Percentiles rank a stretch among this genome's conserved stretches.
Evolutionary conservation across 2,113 vertebrate genomes (phyloP).

Genomic region (Sarotherodon lohbergeri): DNA sequence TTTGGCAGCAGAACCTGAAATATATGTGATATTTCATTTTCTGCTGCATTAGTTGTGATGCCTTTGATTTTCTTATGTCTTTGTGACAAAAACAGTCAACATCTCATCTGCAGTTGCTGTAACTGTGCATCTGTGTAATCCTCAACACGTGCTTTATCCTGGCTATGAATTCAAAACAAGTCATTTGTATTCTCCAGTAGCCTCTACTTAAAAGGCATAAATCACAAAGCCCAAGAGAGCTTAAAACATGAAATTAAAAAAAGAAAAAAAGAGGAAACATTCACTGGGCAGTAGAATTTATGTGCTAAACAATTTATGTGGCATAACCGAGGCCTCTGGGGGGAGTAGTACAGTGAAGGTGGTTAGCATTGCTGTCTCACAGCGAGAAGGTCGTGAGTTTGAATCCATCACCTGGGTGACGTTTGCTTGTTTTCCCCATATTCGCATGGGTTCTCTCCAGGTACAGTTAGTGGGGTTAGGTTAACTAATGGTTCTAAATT

Average conservation of each 20-base stretch:
- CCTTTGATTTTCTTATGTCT: neutral
- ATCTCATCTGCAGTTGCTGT: neutral
- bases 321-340: neutral
- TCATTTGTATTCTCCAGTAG: neutral
- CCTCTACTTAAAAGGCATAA: neutral
- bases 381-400: neutral
- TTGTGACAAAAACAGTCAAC: neutral
- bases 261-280: neutral
- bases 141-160: neutral
- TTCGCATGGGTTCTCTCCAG: accelerated
- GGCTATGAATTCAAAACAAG: neutral
- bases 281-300: neutral
- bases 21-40: neutral
- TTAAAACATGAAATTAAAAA: neutral
- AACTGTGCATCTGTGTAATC: neutral
- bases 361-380: neutral
- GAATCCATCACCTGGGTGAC: neutral
- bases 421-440: neutral
- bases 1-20: neutral
- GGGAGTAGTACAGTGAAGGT: neutral
- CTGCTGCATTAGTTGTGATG: neutral
- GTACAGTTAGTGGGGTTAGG: neutral
- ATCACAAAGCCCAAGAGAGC: neutral
- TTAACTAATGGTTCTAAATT: neutral
- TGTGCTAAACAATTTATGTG: neutral